Evolutionary conservation across 2,888 invertebrate genomes (phyloP).

Genomic region (Anorthoa munda): DNA sequence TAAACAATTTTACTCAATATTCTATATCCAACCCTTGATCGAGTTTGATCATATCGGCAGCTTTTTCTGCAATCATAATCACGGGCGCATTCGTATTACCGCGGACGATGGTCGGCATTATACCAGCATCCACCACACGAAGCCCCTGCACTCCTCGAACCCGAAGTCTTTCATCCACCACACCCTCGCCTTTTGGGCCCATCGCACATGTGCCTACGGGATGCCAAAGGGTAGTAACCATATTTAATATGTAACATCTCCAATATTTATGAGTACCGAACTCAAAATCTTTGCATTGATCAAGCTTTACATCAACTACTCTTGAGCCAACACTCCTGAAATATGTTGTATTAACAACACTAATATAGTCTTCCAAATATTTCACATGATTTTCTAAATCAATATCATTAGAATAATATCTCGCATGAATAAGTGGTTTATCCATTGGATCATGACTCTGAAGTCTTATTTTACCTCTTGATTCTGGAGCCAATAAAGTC

Average conservation of each 20-base stretch:
- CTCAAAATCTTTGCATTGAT: conserved; percentile 40
- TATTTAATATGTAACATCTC: conserved; percentile 57
- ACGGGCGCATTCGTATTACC: conserved; percentile 91
- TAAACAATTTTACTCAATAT: no score
- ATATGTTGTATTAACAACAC: conserved; percentile 84
- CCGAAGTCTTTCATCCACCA: conserved; percentile 62
- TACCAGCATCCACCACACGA: conserved; percentile 66
- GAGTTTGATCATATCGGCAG: conserved; percentile 78
- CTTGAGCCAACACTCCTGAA: conserved; percentile 69
- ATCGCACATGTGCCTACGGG: conserved; percentile 63
- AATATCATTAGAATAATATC: conserved; percentile 88
- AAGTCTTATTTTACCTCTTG: conserved; percentile 89
- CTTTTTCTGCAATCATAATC: conserved; percentile 92
- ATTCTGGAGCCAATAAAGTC: conserved; percentile 78
- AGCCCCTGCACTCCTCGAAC: conserved; percentile 90
- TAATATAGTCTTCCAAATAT: conserved; percentile 76
- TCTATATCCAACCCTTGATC: conserved; percentile 20
- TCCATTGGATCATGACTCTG: conserved; percentile 88
- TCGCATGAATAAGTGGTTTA: conserved; percentile 90
- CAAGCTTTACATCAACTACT: conserved; percentile 65
- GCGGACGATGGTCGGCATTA: conserved; percentile 70
- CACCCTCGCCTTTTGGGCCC: conserved; percentile 79
- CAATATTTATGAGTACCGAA: conserved; percentile 43
- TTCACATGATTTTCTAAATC: conserved; percentile 85
- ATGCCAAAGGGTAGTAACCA: conserved; percentile 52